Evolutionary conservation across 2,888 invertebrate genomes (phyloP).

Genomic region (Atherix ibis): DNA sequence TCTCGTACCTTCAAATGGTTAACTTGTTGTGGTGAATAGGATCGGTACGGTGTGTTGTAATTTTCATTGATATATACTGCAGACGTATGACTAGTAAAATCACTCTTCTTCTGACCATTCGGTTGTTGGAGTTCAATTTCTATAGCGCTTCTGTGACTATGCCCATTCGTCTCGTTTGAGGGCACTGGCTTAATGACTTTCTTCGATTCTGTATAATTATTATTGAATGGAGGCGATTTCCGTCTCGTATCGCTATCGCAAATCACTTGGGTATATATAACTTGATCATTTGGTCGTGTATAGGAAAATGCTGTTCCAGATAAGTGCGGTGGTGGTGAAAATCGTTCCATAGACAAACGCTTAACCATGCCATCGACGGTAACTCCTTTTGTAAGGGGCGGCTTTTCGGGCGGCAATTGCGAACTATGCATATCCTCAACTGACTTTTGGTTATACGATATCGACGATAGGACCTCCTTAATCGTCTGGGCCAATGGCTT

Average conservation of each 20-base stretch:
- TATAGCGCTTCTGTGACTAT: slow-evolving; percentile 7
- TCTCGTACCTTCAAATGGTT: slow-evolving; percentile 19
- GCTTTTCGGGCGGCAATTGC: slow-evolving; percentile 50
- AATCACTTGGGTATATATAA: slow-evolving; percentile 65
- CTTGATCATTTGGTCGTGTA: slow-evolving; percentile 43
- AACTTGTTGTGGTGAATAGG: slow-evolving; percentile 14
- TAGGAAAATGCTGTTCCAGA: slow-evolving; percentile 72
- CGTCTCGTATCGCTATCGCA: slow-evolving; percentile 28
- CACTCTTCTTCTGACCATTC: background rate
- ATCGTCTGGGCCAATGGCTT: slow-evolving; percentile 32
- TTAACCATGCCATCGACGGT: slow-evolving; percentile 65
- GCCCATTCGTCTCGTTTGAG: slow-evolving; percentile 3
- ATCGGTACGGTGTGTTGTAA: slow-evolving; percentile 6
- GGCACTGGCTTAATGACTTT: slow-evolving; percentile 15
- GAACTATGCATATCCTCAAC: slow-evolving; percentile 53
- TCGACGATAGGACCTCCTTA: slow-evolving; percentile 21
- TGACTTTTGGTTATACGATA: slow-evolving; percentile 24
- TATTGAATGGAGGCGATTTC: slow-evolving; percentile 39
- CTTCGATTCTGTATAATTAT: slow-evolving; percentile 20
- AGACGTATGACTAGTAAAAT: slow-evolving; percentile 12
- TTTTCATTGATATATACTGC: slow-evolving; percentile 18
- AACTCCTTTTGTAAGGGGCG: slow-evolving; percentile 51
- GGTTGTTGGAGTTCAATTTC: background rate
- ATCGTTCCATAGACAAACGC: slow-evolving; percentile 53
- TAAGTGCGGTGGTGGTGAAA: slow-evolving; percentile 51